Evolutionary conservation across 2,888 invertebrate genomes (phyloP).

Genomic region (Pecten maximus): DNA sequence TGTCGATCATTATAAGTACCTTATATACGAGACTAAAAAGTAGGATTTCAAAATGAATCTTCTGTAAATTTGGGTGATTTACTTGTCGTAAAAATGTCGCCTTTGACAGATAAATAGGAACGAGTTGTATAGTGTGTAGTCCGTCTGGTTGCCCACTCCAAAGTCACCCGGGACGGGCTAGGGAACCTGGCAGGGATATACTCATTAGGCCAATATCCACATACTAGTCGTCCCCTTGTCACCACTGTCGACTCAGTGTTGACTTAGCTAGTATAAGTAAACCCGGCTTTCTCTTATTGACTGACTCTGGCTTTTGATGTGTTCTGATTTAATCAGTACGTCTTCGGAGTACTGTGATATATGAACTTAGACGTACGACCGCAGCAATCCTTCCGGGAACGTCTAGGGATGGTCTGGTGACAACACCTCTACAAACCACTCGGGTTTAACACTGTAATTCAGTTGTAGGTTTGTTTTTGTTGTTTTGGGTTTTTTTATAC

Average conservation of each 20-base stretch:
- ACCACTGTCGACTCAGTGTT: neutral
- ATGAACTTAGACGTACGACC: neutral
- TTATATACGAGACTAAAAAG: neutral
- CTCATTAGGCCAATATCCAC: neutral
- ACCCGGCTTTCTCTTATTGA: neutral
- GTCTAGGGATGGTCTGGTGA: neutral
- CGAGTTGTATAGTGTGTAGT: neutral
- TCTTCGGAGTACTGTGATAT: neutral
- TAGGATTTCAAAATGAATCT: neutral
- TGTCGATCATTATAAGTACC: neutral
- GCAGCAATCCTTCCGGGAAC: neutral
- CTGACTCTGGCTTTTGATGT: conserved; percentile 17
- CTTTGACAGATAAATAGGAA: neutral
- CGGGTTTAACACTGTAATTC: no score
- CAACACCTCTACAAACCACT: no score
- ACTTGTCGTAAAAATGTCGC: neutral
- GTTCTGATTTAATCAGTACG: neutral
- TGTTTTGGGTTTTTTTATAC: no score
- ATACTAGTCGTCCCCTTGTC: neutral
- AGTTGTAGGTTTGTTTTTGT: no score
- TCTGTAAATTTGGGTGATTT: neutral
- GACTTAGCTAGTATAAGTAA: conserved; percentile 16
- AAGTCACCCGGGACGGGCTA: neutral
- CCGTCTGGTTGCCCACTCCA: neutral
- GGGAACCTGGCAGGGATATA: neutral